Percentiles rank a stretch among this genome's conserved stretches.
Conservation (phyloP, 2,888 invertebrate genomes). For the Boloria euphrosyne region DNA sequence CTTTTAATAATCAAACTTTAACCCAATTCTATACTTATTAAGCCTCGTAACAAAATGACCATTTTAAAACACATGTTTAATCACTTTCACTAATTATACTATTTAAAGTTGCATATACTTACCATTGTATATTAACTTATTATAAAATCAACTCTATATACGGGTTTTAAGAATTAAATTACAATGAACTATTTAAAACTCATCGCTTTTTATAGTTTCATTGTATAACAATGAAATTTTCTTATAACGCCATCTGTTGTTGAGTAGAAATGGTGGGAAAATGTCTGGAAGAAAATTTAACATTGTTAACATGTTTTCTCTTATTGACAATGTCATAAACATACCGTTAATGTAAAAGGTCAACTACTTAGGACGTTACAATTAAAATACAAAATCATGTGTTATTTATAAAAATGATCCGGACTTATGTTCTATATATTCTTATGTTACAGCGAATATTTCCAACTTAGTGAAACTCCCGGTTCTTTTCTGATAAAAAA, state of each 20-base stretch:
- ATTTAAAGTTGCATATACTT: constrained; percentile 29
- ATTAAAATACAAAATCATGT: not conserved
- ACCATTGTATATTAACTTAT: constrained; percentile 13
- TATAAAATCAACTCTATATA: constrained; percentile 10
- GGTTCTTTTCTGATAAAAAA: no score
- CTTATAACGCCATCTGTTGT: constrained; percentile 63
- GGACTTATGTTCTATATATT: no score
- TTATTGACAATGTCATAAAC: constrained; percentile 36
- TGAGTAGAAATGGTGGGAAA: constrained; percentile 67
- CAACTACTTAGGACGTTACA: constrained; percentile 8
- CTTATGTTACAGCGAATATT: no score
- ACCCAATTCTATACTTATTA: no score
- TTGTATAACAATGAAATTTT: constrained; percentile 45
- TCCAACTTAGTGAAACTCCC: no score
- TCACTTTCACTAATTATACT: constrained; percentile 39
- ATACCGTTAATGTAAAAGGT: constrained; percentile 31
- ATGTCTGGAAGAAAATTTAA: constrained; percentile 48
- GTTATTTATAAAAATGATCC: not conserved
- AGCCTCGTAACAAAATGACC: constrained; percentile 33
- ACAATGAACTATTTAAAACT: not conserved
- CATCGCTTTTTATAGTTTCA: constrained; percentile 34
- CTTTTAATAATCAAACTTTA: no score
- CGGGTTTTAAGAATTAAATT: constrained; percentile 16
- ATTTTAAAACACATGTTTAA: constrained; percentile 24
- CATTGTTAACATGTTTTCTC: constrained; percentile 48